These are phyloP conservation scores for Paedocypris sp. DNA, from an alignment of 2,113 vertebrate genomes.

Conservation along the genomic window DNA sequence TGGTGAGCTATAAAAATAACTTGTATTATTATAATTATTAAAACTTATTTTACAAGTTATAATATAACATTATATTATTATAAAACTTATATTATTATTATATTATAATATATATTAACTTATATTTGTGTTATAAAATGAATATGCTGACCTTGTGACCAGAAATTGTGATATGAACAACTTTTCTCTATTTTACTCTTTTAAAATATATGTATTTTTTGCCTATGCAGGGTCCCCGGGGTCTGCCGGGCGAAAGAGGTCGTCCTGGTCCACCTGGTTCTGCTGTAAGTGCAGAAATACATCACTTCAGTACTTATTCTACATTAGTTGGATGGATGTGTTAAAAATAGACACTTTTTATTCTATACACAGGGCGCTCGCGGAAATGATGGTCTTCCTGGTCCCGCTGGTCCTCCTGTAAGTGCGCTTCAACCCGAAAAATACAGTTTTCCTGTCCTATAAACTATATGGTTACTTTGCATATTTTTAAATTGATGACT, in stretches of 20 bases:
- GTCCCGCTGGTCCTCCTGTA: constrained; percentile 89
- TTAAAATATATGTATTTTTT: too few relatives aligned
- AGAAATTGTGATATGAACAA: too few relatives aligned
- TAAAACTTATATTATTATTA: too few relatives aligned
- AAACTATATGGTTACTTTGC: too few relatives aligned
- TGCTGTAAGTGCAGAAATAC: constrained; percentile 71
- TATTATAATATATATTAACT: too few relatives aligned
- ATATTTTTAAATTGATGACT: too few relatives aligned
- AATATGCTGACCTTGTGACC: too few relatives aligned
- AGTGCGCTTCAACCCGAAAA: constrained; percentile 45
- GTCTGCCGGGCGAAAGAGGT: constrained; percentile 91
- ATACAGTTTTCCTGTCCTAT: neutral
- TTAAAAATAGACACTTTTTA: constrained; percentile 12
- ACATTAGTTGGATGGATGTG: too few relatives aligned
- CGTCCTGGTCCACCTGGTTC: constrained; percentile 79
- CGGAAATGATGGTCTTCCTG: constrained; percentile 89
- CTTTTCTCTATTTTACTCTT: too few relatives aligned
- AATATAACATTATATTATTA: too few relatives aligned
- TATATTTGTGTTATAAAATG: too few relatives aligned
- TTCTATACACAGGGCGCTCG: constrained; percentile 73
- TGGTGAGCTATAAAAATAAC: constrained; percentile 58
- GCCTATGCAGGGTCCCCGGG: constrained; percentile 80
- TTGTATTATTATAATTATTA: too few relatives aligned
- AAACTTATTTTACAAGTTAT: neutral
- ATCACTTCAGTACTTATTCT: neutral